Base-by-base conservation (phyloP, 2,797 vertebrate species). In the Hylomyscus alleni region DNA sequence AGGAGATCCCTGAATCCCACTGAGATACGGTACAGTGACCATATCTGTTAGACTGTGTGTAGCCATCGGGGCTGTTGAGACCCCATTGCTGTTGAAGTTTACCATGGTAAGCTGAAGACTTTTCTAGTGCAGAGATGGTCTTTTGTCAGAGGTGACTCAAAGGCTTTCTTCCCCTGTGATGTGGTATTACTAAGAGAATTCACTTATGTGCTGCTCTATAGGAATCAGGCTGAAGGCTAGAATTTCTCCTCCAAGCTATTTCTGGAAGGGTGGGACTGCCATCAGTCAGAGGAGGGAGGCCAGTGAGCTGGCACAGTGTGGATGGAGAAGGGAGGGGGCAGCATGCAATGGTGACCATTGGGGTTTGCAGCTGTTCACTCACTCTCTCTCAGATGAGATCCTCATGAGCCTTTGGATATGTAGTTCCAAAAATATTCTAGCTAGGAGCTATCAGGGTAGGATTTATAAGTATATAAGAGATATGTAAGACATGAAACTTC, bases 341-440 rank as follows among this genome's bases (percentile, higher is more conserved):
- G 62, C 50, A 9, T 22, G 22, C 0, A 2, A 19, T 6, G 52
- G 34, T 29, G 37, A 69, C 62, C 14, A 17, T 19, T 12, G 31
- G 75, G 52, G 40, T 12, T 47, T 52, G 56, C 31, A 77, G 17
- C 54, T 67, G 8, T 65, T 69, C 34, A 0, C 17, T 77, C 4
- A 87, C 20, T 77, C 6, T 90, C 17, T 78, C 24, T 24, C 50
- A 65, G 78, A 54, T 26, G 62, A 91, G 60, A 65, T 65, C 11
- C 34, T 83, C 26, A 17, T 3, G 76, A 31, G 7, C 77, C 40
- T 87, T 86, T 47, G 72, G 34, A 40, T 65, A 12, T 47, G 2
- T 76, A 31, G 31, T 60, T 85, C 81, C 75, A 75, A 82, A 93
- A 87, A 40, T 88, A 62, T 31, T 50, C 85, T 88, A 40, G 37